phyloP scores from a whole-genome alignment of 2,113 vertebrate species.

The Pterophyllum scalare region DNA sequence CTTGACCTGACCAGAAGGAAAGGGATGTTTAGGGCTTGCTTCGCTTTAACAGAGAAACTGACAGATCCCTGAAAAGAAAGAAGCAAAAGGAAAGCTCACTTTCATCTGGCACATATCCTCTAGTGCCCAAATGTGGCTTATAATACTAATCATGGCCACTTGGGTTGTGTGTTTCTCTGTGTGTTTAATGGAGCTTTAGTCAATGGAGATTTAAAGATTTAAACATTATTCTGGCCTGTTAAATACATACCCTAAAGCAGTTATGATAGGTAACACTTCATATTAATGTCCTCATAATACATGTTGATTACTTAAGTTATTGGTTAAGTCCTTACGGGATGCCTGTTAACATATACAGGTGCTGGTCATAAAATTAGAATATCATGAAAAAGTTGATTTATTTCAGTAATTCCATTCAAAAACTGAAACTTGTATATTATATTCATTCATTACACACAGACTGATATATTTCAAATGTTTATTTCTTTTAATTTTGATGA shows the following conservation, averaged over 20 bases:
- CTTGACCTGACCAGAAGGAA: constrained; percentile 38
- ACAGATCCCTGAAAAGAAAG: constrained; percentile 30
- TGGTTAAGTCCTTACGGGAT: not conserved
- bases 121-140: constrained; percentile 8
- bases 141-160: constrained; percentile 11
- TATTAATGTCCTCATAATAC: not conserved
- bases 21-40: constrained; percentile 23
- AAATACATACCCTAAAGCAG: not conserved
- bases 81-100: constrained; percentile 18
- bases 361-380: too few species aligned
- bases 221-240: not conserved
- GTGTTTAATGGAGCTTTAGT: not conserved
- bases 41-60: constrained; percentile 41
- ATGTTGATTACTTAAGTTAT: not conserved
- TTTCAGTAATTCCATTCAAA: too few species aligned
- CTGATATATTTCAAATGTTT: too few species aligned
- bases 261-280: not conserved
- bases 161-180: not conserved
- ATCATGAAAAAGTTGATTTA: too few species aligned
- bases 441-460: too few species aligned
- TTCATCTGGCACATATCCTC: constrained; percentile 24
- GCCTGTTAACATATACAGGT: not conserved
- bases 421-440: too few species aligned
- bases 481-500: too few species aligned
- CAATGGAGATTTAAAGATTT: not conserved